Evolutionary conservation across 2,888 invertebrate species (phyloP).

Genomic region (Phragmatobia fuliginosa): DNA sequence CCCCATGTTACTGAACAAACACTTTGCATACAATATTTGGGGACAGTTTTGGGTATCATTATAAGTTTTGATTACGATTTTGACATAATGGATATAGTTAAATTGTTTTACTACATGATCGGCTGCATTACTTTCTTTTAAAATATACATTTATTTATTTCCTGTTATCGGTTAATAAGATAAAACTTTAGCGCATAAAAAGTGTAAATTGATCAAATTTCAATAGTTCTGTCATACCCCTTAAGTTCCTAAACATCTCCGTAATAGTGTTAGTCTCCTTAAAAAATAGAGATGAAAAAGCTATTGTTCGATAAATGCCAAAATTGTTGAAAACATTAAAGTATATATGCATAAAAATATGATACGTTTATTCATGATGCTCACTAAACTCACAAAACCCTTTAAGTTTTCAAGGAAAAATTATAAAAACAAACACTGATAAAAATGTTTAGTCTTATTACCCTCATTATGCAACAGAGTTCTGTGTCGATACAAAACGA

Average conservation of each 20-base stretch:
- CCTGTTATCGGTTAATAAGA: too few relatives aligned
- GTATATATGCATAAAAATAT: too few relatives aligned
- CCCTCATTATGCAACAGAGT: slow-evolving; percentile 31
- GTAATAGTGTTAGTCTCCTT: neutral
- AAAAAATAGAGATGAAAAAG: neutral
- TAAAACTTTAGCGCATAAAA: too few relatives aligned
- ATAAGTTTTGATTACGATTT: slow-evolving; percentile 16
- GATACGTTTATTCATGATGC: too few relatives aligned
- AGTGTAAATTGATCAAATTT: too few relatives aligned
- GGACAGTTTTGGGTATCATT: slow-evolving; percentile 23
- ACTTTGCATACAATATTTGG: slow-evolving; percentile 29
- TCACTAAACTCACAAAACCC: too few relatives aligned
- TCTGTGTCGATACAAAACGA: slow-evolving; percentile 35
- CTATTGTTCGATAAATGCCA: too few relatives aligned
- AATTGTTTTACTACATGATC: neutral
- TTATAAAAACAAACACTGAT: slow-evolving; percentile 12
- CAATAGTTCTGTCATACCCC: too few relatives aligned
- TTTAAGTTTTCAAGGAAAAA: too few relatives aligned
- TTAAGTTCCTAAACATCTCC: too few relatives aligned
- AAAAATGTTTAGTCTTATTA: slow-evolving; percentile 20
- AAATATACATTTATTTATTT: too few relatives aligned
- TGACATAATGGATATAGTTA: neutral
- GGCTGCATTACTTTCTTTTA: neutral
- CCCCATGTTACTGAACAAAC: slow-evolving; percentile 28
- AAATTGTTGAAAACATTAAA: too few relatives aligned